Percentiles rank a stretch among this genome's conserved stretches.
These are phyloP conservation scores for Cherax destructor DNA, from an alignment of 1,140 invertebrate genomes.

Conservation along the genomic window DNA sequence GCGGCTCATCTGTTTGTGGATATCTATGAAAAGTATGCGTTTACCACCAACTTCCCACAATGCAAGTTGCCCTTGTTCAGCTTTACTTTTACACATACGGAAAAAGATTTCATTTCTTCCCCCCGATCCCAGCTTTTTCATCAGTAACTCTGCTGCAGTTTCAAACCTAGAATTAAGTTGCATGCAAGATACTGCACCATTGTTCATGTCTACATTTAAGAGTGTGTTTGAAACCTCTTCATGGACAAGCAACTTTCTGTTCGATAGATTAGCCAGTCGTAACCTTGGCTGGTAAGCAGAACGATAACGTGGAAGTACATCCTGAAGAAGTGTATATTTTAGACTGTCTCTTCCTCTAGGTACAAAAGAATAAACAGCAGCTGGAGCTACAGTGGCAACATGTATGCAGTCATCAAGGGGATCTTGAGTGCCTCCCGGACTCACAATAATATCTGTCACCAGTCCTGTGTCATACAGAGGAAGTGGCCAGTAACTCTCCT, in stretches of 20 bases:
- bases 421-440: constrained; percentile 74
- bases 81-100: constrained; percentile 64
- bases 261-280: constrained; percentile 10
- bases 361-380: constrained; percentile 69
- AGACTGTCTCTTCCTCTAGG: constrained; percentile 21
- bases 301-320: constrained; percentile 37
- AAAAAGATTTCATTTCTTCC: constrained; percentile 44
- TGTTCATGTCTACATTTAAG: constrained; percentile 25
- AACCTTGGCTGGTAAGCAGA: constrained; percentile 54
- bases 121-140: constrained; percentile 39
- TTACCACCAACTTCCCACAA: constrained; percentile 73
- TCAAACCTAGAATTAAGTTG: constrained; percentile 52
- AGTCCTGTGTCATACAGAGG: constrained; percentile 78
- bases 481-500: constrained; percentile 79
- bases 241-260: constrained; percentile 42
- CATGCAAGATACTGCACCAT: constrained; percentile 21
- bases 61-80: constrained; percentile 65
- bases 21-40: constrained; percentile 75
- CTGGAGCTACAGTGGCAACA: constrained; percentile 62
- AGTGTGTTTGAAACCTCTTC: constrained; percentile 61
- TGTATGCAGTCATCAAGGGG: constrained; percentile 60
- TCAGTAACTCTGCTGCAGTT: constrained; percentile 27
- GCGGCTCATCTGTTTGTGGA: constrained; percentile 69
- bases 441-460: constrained; percentile 77
- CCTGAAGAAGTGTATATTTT: constrained; percentile 46